phyloP scores from a whole-genome alignment of 2,113 vertebrate genomes.

The Cranoglanis bouderius region DNA sequence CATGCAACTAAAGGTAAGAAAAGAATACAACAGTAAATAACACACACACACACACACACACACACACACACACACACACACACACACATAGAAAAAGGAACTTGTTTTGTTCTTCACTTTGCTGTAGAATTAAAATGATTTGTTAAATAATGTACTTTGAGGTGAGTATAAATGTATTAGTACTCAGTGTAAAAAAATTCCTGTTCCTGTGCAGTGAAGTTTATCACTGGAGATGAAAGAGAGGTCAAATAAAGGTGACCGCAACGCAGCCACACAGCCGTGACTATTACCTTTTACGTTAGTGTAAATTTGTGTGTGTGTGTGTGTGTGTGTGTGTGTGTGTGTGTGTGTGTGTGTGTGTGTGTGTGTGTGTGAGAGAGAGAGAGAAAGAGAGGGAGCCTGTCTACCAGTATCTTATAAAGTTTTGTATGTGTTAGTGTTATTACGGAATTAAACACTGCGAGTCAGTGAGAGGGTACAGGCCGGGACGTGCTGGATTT shows the following conservation, averaged over 20 bases:
- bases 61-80: constrained; percentile 17
- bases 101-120: constrained; percentile 47
- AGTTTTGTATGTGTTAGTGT: not conserved
- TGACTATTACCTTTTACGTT: not conserved
- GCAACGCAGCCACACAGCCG: constrained; percentile 19
- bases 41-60: constrained; percentile 19
- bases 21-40: not conserved
- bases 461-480: not conserved
- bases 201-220: not conserved
- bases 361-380: not conserved
- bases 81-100: not conserved
- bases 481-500: constrained; percentile 57
- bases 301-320: not conserved
- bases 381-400: not conserved
- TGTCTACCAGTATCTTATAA: not conserved
- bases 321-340: not conserved
- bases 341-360: too few species aligned
- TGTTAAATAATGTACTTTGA: not conserved
- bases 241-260: constrained; percentile 78
- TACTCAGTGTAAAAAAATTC: not conserved
- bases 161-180: constrained; percentile 46
- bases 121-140: not conserved
- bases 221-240: constrained; percentile 4
- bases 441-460: not conserved
- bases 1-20: constrained; percentile 7